Evolutionary conservation across 2,888 invertebrate species (phyloP).

Genomic region (Euclidia mi): DNA sequence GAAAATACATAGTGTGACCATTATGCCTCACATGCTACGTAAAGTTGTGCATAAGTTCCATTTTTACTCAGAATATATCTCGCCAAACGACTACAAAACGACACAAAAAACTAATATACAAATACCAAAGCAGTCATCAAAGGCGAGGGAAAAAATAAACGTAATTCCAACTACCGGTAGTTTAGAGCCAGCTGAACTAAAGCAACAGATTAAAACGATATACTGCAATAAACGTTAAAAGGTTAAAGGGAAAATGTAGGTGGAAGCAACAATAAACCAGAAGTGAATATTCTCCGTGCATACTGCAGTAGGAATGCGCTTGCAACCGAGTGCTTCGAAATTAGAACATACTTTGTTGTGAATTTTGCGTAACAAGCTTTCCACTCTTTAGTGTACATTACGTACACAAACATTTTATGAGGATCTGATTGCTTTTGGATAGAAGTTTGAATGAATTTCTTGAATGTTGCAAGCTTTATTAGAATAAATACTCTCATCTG

Average conservation of each 20-base stretch:
- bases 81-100: too few relatives aligned
- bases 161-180: constrained; percentile 40
- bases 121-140: constrained; percentile 30
- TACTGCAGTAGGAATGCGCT: constrained; percentile 70
- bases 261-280: constrained; percentile 63
- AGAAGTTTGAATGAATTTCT: background rate
- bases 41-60: too few relatives aligned
- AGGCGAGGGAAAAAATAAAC: constrained; percentile 24
- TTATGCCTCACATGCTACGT: too few relatives aligned
- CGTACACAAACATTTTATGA: constrained; percentile 28
- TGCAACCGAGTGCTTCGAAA: constrained; percentile 68
- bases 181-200: constrained; percentile 50
- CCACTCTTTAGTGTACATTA: constrained; percentile 31
- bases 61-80: too few relatives aligned
- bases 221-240: constrained; percentile 61
- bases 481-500: too few relatives aligned
- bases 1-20: too few relatives aligned
- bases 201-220: constrained; percentile 62
- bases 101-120: constrained; percentile 7
- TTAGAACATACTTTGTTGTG: constrained; percentile 78
- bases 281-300: constrained; percentile 65
- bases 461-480: too few relatives aligned
- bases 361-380: constrained; percentile 73
- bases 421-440: constrained; percentile 24
- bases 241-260: constrained; percentile 53